Evolutionary conservation across 2,888 invertebrate species (phyloP), one percentile per base, ranked within the genome.

Genomic region (Syrista parreyssii): DNA sequence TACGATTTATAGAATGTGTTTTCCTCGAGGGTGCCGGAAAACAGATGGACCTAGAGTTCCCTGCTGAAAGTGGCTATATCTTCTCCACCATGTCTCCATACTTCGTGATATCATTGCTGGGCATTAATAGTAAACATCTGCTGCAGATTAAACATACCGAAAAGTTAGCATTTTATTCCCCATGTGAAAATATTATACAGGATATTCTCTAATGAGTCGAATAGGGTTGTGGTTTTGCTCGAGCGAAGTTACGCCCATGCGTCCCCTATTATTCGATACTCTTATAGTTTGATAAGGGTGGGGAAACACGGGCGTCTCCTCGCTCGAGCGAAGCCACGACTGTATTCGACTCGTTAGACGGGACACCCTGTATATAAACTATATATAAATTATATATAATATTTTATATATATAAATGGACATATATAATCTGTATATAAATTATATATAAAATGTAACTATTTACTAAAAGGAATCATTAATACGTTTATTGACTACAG

Each of bases 41-140:
- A 96, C 1, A 97, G 92, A 88, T 97, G 97, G 0, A 96, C 92
- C 95, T 96, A 95, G 1, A 96, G 97, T 33, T 95, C 97, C 15
- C 91, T 92, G 0, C 97, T 96, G 90, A 94, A 96, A 0, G 97
- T 95, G 0, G 94, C 94, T 0, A 97, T 96, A 89, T 97, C 97
- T 81, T 97, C 97, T 0, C 96, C 96, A 0, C 95, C 96, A 84
- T 0, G 96, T 95, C 86, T 96, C 96, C 30, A 93, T 90, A 0
- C 86, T 71, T 68, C 94, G 91, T 0, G 96, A 96, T 0, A 94
- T 93, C 0, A 94, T 90, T 0, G 95, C 91, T 1, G 96, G 95
- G 85, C 89, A 91, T 11, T 83, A 80, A 83, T 90, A 91, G 77
- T 89, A 86, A 68, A 84, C 84, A 80, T 84, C 81, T 9, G 35